These are phyloP conservation scores for Chaetura pelagica DNA, from an alignment of 2,113 vertebrate species.

Conservation along the genomic window DNA sequence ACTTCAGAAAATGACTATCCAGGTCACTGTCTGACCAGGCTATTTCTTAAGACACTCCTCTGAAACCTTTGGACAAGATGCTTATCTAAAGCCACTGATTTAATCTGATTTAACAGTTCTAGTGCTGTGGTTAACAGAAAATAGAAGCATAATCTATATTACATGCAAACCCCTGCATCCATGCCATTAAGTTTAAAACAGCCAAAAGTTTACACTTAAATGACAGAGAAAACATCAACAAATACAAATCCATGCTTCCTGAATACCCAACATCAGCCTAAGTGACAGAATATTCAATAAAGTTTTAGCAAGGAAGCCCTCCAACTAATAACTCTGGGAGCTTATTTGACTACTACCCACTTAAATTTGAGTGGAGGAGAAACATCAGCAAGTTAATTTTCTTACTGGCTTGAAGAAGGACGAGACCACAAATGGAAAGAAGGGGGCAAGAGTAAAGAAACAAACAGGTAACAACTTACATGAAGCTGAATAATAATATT, in stretches of 20 bases:
- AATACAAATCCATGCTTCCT: not conserved
- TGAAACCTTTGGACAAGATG: not conserved
- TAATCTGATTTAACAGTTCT: slow-evolving; percentile 40
- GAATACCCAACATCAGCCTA: not conserved
- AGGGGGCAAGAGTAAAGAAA: not conserved
- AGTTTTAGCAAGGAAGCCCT: not conserved
- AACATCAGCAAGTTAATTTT: not conserved
- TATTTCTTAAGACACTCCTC: not conserved
- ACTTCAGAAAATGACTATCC: not conserved
- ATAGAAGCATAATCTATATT: slow-evolving; percentile 20
- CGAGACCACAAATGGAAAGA: not conserved
- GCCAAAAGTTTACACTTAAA: not conserved
- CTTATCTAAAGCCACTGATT: not conserved
- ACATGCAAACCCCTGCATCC: not conserved
- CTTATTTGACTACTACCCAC: not conserved
- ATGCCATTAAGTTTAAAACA: not conserved
- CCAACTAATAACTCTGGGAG: not conserved
- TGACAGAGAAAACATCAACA: not conserved
- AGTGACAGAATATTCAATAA: not conserved
- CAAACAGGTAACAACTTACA: not conserved
- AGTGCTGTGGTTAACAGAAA: slow-evolving; percentile 31
- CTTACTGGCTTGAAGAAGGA: not conserved
- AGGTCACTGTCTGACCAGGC: not conserved
- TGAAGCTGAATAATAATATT: not conserved
- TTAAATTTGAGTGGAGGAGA: not conserved